Base-by-base conservation (phyloP, 2,113 vertebrate species). In the Aphelocoma coerulescens region DNA sequence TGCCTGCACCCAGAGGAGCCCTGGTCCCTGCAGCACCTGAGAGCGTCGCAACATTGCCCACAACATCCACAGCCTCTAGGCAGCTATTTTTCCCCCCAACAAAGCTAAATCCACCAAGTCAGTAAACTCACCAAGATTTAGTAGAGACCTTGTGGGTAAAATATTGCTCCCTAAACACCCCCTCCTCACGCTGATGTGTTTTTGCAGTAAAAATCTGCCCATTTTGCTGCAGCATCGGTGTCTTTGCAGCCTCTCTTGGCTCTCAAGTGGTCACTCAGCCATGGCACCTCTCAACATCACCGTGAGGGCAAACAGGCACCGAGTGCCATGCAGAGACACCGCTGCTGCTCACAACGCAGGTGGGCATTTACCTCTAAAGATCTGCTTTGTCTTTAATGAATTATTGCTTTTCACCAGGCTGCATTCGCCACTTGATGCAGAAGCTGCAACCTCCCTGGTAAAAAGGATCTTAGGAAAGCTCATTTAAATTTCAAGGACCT, bases 401-500 rank as follows among this genome's bases (percentile, higher is more conserved):
- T 90, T 90, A 69, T 41, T 95, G 83, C 68, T 92, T 74, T 67
- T 85, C 86, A 83, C 80, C 89, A 84, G 74, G 54, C 48, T 90
- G 41, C 48, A 3, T 49, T 90, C 92, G 85, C 77, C 27, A 14
- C 18, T 52, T 44, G 57, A 65, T 20, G 80, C 82, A 94, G 74
- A 88, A 92, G 84, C 81, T 72, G 92, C 80, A 84, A 22, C 28
- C n/a, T 71, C 39, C 62, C 88, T 11, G 37, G 78, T 90, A 95
- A 87, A 96, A 82, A 54, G 79, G 77, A 89, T 96, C 96, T 95
- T 78, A 96, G 91, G 87, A 96, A 95, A 95, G 92, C 97, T 97
- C 96, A 97, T 96, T 97, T 97, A 95, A 97, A 97, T 95, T 96
- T 96, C 95, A 91, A 83, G 96, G 84, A 95, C 93, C 92, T 97